Evolutionary conservation across 2,113 vertebrate genomes (phyloP), one percentile per base, ranked within the genome.

Genomic region (Hemibagrus wyckioides): DNA sequence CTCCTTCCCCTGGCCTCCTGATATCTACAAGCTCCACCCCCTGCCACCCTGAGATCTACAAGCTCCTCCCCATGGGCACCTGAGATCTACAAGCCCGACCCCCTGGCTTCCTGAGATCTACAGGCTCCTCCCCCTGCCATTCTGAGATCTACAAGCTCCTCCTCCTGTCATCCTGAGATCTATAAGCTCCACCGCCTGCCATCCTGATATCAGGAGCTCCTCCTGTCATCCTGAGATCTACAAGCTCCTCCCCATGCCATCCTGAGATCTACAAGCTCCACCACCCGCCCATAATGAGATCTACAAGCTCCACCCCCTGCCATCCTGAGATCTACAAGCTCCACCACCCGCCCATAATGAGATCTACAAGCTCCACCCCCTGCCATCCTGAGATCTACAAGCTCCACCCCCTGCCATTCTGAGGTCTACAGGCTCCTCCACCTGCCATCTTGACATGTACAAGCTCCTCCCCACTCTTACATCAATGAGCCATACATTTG

Each of bases 401-500:
- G n/a, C n/a, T n/a, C n/a, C n/a, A n/a, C n/a, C n/a, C n/a, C n/a
- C n/a, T n/a, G n/a, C n/a, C 59, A 33, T 6, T n/a, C 63, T 30
- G n/a, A 33, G 4, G n/a, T n/a, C n/a, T n/a, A n/a, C n/a, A n/a
- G n/a, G 48, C 44, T 77, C 28, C 44, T 77, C 75, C 44, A 17
- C 44, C 75, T 52, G 25, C 6, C 73, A 76, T 2, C 25, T 9
- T 44, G 13, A n/a, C 14, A 33, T 9, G 15, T 21, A 30, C 7
- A 54, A 54, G 50, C 76, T 33, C 50, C 76, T 79, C 75, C 76
- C n/a, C 48, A 19, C n/a, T 80, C 76, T 33, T 80, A 54, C 17
- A 1, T 56, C 76, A 33, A 14, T 79, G 44, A 50, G 10, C 80
- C 69, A 48, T 82, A 59, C 83, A 88, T 71, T 87, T 82, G 52